Evolutionary conservation across 2,113 vertebrate species (phyloP).

Genomic region (Megaceryle maxima): DNA sequence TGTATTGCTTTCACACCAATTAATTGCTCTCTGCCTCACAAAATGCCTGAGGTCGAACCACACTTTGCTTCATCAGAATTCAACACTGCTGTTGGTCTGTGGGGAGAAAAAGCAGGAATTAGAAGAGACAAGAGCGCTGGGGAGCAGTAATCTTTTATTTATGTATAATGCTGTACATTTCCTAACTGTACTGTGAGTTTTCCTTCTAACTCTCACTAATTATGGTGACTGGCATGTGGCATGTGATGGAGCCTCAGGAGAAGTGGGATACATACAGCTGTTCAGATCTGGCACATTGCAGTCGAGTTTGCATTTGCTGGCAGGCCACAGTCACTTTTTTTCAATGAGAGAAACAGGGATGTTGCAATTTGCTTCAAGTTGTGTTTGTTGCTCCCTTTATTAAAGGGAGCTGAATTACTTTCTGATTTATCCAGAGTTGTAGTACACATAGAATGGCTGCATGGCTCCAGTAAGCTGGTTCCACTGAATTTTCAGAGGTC

Average conservation of each 20-base stretch:
- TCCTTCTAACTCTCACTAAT: conserved; percentile 37
- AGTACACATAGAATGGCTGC: not conserved
- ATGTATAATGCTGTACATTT: conserved; percentile 51
- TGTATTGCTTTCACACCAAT: conserved; percentile 1
- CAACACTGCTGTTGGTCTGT: conserved; percentile 27
- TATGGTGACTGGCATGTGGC: conserved; percentile 39
- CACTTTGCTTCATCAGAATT: conserved; percentile 53
- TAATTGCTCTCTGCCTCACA: conserved; percentile 52
- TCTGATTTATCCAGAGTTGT: not conserved
- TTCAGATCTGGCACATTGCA: not conserved
- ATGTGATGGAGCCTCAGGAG: conserved; percentile 29
- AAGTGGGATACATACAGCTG: conserved; percentile 46
- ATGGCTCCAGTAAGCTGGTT: not conserved
- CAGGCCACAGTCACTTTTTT: not conserved
- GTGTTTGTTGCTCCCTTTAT: not conserved
- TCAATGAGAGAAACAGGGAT: not conserved
- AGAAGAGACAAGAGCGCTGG: conserved; percentile 45
- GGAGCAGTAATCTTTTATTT: conserved; percentile 66
- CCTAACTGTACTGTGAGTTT: conserved; percentile 3
- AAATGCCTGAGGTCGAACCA: conserved; percentile 51
- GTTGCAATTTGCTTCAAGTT: not conserved
- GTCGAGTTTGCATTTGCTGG: not conserved
- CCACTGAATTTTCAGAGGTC: not conserved
- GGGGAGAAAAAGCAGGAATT: conserved; percentile 44
- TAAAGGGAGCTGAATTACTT: not conserved